A percentile compares a stretch with the other conserved stretches of the same genome.
These are phyloP conservation scores for Ephestia elutella DNA, from an alignment of 1,140 invertebrate genomes.

Conservation along the genomic window DNA sequence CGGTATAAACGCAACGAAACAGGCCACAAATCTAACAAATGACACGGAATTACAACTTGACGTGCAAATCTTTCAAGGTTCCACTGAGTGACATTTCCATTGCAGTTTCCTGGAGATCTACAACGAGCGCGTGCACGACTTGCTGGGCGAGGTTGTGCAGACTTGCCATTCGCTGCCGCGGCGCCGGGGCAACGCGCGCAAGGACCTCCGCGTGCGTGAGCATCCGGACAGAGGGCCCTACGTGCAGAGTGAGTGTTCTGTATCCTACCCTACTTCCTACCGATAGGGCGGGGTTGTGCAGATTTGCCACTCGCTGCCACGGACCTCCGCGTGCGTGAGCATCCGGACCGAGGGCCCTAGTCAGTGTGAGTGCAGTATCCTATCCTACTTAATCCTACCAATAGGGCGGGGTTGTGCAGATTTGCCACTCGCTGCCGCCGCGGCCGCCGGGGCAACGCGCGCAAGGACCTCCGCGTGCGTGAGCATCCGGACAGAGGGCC, in stretches of 20 bases:
- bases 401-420: slow-evolving; percentile 41
- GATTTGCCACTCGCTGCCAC: slow-evolving; percentile 39
- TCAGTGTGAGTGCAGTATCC: slow-evolving; percentile 79
- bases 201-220: slow-evolving; percentile 86
- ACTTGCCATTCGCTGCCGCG: slow-evolving; percentile 42
- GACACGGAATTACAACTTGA: no score
- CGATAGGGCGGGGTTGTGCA: slow-evolving; percentile 7
- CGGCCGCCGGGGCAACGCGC: slow-evolving; percentile 47
- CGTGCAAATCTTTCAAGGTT: no score
- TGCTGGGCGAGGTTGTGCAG: slow-evolving; percentile 72
- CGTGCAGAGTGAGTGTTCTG: slow-evolving; percentile 83
- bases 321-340: slow-evolving; percentile 87
- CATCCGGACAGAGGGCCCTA: slow-evolving; percentile 92
- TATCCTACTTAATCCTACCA: no score
- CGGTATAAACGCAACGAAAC: no score
- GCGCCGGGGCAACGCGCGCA: slow-evolving; percentile 51
- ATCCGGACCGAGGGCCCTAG: slow-evolving; percentile 90
- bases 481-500: slow-evolving; percentile 91
- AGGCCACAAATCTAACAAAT: background rate
- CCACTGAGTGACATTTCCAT: background rate
- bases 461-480: slow-evolving; percentile 82
- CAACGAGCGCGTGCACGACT: slow-evolving; percentile 88
- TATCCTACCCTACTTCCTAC: no score
- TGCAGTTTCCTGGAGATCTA: slow-evolving; percentile 88
- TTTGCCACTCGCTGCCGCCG: slow-evolving; percentile 41